Evolutionary conservation across 2,797 vertebrate species (phyloP).

Genomic region (Columba guinea): DNA sequence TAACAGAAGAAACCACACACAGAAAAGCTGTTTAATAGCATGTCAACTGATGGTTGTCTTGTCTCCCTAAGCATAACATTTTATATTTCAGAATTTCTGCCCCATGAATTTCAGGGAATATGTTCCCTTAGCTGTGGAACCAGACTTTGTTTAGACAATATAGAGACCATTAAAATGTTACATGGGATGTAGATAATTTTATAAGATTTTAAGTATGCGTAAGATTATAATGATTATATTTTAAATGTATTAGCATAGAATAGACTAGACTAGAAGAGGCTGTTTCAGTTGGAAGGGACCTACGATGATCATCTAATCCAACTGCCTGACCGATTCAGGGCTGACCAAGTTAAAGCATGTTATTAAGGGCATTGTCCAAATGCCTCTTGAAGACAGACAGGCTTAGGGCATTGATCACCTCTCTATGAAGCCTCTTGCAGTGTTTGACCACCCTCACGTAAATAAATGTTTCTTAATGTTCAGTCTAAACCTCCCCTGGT

Average conservation of each 20-base stretch:
- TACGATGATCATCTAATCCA: too few relatives aligned
- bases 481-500: too few relatives aligned
- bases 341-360: too few relatives aligned
- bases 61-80: neutral
- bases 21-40: neutral
- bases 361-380: too few relatives aligned
- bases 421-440: too few relatives aligned
- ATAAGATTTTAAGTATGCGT: neutral
- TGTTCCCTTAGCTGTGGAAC: neutral
- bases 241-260: neutral
- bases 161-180: neutral
- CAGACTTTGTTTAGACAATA: neutral
- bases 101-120: conserved; percentile 9
- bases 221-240: neutral
- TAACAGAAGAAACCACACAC: neutral
- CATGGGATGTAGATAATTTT: neutral
- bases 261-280: too few relatives aligned
- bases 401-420: too few relatives aligned
- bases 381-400: too few relatives aligned
- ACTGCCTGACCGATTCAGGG: too few relatives aligned
- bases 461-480: too few relatives aligned
- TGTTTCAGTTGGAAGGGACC: too few relatives aligned
- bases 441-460: too few relatives aligned
- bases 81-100: neutral
- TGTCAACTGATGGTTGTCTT: neutral